Percentiles rank a stretch among this genome's conserved stretches.
phyloP scores from a whole-genome alignment of 2,888 invertebrate genomes.

The Zootermopsis nevadensis region DNA sequence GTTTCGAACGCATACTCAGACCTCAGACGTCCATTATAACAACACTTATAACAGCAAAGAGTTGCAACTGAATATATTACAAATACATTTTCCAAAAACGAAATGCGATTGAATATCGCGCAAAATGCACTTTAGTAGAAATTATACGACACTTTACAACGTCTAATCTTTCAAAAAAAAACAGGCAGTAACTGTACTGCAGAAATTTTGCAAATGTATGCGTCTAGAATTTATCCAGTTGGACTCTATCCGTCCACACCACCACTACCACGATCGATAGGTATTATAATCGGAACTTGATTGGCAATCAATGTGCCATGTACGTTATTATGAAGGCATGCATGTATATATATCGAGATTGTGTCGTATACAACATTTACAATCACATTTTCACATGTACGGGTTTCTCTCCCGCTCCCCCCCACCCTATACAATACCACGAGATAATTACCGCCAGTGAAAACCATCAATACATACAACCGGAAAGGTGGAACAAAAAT shows the following conservation, averaged over 20 bases:
- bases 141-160: conserved; percentile 30
- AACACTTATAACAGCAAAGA: neutral
- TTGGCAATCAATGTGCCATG: conserved; percentile 54
- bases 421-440: conserved; percentile 47
- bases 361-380: conserved; percentile 50
- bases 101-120: neutral
- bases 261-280: conserved; percentile 47
- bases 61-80: too few relatives aligned
- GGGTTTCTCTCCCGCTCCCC: conserved; percentile 25
- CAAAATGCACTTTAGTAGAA: conserved; percentile 7
- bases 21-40: neutral
- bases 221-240: conserved; percentile 40
- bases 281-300: conserved; percentile 54
- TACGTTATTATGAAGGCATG: conserved; percentile 53
- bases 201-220: conserved; percentile 41
- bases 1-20: too few relatives aligned
- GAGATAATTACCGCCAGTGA: conserved; percentile 50
- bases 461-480: conserved; percentile 48
- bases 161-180: neutral
- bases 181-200: conserved; percentile 3
- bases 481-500: conserved; percentile 51
- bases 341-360: conserved; percentile 49
- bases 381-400: conserved; percentile 51
- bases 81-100: neutral
- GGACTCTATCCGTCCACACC: conserved; percentile 19